Conservation (phyloP, 2,797 vertebrate genomes). For the Sphenopsis melanotis region DNA sequence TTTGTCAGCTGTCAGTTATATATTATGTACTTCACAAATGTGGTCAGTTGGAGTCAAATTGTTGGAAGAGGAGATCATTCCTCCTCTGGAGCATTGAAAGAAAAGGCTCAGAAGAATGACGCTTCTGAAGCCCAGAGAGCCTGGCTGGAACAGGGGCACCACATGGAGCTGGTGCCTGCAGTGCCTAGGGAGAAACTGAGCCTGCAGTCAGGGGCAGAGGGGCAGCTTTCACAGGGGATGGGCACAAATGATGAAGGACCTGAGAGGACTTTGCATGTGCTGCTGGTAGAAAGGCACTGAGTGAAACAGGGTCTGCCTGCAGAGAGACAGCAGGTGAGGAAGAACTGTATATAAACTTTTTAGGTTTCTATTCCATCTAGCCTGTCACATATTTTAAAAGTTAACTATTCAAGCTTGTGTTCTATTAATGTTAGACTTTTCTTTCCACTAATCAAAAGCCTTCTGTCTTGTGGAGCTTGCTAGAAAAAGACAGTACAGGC, state of each 20-base stretch:
- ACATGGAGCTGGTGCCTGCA: not conserved
- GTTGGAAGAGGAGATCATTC: not conserved
- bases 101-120: not conserved
- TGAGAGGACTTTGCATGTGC: not conserved
- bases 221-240: fast-evolving
- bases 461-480: not conserved
- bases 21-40: not conserved
- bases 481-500: not conserved
- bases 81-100: not conserved
- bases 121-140: not conserved
- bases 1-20: not conserved
- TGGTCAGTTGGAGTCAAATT: not conserved
- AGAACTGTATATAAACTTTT: not conserved
- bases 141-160: not conserved
- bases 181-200: not conserved
- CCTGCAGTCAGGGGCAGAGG: not conserved
- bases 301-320: not conserved
- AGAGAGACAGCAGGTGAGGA: not conserved
- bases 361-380: not conserved
- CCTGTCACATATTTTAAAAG: not conserved
- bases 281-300: not conserved
- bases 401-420: not conserved
- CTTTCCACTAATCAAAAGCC: not conserved
- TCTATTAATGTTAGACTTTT: not conserved
- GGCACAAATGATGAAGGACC: not conserved